A percentile compares a stretch with the other conserved stretches of the same genome.
These are phyloP conservation scores for Muscidifurax raptorellus DNA, from an alignment of 1,140 invertebrate species.

Conservation along the genomic window DNA sequence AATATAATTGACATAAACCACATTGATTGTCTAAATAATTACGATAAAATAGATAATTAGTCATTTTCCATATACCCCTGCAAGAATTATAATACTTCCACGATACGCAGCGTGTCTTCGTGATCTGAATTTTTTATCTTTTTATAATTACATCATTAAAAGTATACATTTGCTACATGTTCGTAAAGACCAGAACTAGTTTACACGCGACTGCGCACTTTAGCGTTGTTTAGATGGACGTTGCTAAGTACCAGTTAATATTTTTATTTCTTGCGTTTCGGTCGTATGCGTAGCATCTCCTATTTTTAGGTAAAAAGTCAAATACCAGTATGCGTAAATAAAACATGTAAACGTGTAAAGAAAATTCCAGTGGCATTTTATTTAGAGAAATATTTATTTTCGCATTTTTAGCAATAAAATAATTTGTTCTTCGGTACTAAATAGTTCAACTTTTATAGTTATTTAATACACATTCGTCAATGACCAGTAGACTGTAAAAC, in stretches of 20 bases:
- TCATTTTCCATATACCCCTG: background rate
- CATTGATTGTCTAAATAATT: background rate
- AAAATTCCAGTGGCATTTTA: background rate
- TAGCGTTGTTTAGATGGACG: too few relatives aligned
- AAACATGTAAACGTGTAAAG: background rate
- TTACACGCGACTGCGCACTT: background rate
- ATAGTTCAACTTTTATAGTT: background rate
- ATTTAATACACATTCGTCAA: background rate
- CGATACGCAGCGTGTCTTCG: background rate
- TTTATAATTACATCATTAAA: background rate
- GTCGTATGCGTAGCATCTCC: too few relatives aligned
- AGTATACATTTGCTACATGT: background rate
- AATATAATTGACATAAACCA: background rate
- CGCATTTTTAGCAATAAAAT: background rate
- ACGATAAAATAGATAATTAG: background rate
- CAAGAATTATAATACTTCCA: too few relatives aligned
- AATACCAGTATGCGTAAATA: too few relatives aligned
- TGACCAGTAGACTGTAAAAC: slow-evolving; percentile 35
- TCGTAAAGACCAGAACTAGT: background rate
- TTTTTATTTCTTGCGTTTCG: background rate
- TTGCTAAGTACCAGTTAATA: background rate
- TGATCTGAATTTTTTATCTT: background rate
- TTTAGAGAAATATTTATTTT: background rate
- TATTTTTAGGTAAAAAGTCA: background rate
- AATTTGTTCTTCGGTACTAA: background rate